Conservation (phyloP, 2,888 invertebrate genomes). For the Horisme vitalbata region DNA sequence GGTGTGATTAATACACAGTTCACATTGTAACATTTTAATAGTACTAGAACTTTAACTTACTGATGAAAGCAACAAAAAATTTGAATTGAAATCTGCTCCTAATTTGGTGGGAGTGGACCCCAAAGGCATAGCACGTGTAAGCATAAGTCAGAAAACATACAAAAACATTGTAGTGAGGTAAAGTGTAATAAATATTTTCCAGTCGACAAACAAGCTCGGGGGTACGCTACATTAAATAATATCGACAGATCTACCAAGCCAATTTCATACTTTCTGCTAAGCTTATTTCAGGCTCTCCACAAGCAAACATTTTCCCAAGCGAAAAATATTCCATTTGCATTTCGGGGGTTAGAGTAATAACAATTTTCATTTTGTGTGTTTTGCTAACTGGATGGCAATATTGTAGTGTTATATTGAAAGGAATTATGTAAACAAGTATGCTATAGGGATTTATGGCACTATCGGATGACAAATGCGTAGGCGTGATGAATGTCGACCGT, state of each 20-base stretch:
- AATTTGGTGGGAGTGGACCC: too few relatives aligned
- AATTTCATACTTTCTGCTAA: slow-evolving; percentile 72
- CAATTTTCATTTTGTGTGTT: slow-evolving; percentile 46
- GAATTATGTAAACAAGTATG: slow-evolving; percentile 8
- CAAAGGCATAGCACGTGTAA: too few relatives aligned
- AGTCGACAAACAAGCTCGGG: slow-evolving; percentile 68
- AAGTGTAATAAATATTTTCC: slow-evolving; percentile 72
- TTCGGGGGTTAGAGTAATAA: slow-evolving; percentile 63
- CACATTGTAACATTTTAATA: too few relatives aligned
- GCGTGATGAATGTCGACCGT: slow-evolving; percentile 26
- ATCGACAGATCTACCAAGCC: slow-evolving; percentile 74
- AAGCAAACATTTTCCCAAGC: slow-evolving; percentile 67
- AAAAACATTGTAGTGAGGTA: slow-evolving; percentile 52
- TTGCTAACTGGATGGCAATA: slow-evolving; percentile 35
- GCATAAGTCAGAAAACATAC: slow-evolving; percentile 38
- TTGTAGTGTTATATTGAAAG: slow-evolving; percentile 29
- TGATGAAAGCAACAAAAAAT: too few relatives aligned
- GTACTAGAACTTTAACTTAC: too few relatives aligned
- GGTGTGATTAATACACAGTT: too few relatives aligned
- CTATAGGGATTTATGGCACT: slow-evolving; percentile 12
- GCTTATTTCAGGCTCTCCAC: slow-evolving; percentile 70
- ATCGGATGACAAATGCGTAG: slow-evolving; percentile 20
- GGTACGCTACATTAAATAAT: slow-evolving; percentile 74
- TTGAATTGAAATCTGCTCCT: too few relatives aligned
- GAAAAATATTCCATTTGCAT: slow-evolving; percentile 70